Evolutionary conservation across 1,140 invertebrate genomes (phyloP).

Genomic region (Drosophila albomicans): DNA sequence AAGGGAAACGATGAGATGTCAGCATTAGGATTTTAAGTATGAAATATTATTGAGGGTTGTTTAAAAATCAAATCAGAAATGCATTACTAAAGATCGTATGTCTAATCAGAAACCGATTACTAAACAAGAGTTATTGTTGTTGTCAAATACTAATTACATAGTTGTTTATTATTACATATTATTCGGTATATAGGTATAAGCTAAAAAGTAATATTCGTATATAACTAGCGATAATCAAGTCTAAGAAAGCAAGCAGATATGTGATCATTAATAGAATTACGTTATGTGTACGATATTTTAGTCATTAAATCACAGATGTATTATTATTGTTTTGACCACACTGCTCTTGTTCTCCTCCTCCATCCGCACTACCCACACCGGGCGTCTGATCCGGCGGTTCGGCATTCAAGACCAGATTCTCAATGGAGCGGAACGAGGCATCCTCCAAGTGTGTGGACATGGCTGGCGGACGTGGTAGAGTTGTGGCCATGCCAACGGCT

Average conservation of each 20-base stretch:
- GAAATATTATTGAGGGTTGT: constrained; percentile 28
- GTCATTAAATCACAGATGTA: constrained; percentile 85
- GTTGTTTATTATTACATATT: constrained; percentile 44
- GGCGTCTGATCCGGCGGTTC: constrained; percentile 86
- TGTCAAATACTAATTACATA: constrained; percentile 52
- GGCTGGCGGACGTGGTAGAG: constrained; percentile 64
- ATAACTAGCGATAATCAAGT: constrained; percentile 79
- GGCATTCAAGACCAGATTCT: constrained; percentile 87
- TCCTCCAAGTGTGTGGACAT: constrained; percentile 72
- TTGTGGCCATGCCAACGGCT: constrained; percentile 36
- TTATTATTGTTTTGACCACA: constrained; percentile 61
- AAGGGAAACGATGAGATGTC: constrained; percentile 48
- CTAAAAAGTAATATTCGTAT: constrained; percentile 72
- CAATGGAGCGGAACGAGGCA: constrained; percentile 85
- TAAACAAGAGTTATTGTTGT: constrained; percentile 1
- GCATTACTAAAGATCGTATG: neutral
- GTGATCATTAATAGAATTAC: constrained; percentile 66
- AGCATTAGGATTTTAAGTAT: constrained; percentile 6
- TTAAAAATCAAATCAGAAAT: constrained; percentile 23
- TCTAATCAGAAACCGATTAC: constrained; percentile 7
- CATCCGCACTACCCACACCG: constrained; percentile 53
- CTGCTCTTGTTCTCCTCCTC: constrained; percentile 26
- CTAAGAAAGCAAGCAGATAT: constrained; percentile 79
- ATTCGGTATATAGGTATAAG: constrained; percentile 53
- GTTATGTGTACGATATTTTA: constrained; percentile 61